Conservation (phyloP, 2,888 invertebrate genomes). For the Zhuqinia jingwanae region DNA sequence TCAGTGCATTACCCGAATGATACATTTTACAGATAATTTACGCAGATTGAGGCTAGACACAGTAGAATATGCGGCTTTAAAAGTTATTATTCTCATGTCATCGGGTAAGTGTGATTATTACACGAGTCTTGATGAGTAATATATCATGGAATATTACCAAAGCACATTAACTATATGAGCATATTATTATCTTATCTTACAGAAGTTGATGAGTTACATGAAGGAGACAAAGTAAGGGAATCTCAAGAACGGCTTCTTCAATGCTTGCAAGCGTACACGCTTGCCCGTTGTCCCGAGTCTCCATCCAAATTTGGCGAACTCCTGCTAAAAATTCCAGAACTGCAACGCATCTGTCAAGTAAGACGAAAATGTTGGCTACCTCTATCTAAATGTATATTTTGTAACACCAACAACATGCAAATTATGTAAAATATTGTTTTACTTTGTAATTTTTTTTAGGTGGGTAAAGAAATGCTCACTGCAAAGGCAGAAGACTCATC, state of each 20-base stretch:
- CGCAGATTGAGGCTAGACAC: constrained; percentile 94
- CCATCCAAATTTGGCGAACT: constrained; percentile 98
- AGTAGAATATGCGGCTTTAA: constrained; percentile 98
- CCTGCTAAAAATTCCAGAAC: constrained; percentile 94
- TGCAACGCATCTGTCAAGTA: constrained; percentile 96
- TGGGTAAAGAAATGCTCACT: constrained; percentile 95
- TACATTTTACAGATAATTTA: constrained; percentile 96
- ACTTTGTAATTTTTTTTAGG: constrained; percentile 83
- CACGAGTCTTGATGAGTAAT: neutral
- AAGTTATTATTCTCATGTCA: constrained; percentile 94
- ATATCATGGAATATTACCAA: neutral
- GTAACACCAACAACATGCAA: neutral
- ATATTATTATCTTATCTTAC: constrained; percentile 76
- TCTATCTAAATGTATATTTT: too few relatives aligned
- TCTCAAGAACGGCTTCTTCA: constrained; percentile 97
- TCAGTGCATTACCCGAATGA: constrained; percentile 93
- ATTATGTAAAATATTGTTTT: neutral
- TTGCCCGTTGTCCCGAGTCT: constrained; percentile 94
- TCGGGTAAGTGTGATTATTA: constrained; percentile 86
- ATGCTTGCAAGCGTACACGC: constrained; percentile 94
- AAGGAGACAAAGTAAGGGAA: constrained; percentile 95
- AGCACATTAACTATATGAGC: constrained; percentile 12
- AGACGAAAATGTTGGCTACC: too few relatives aligned
- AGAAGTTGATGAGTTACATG: constrained; percentile 95
- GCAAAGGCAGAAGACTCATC: constrained; percentile 92